Base-by-base conservation (phyloP, 2,797 vertebrate genomes). In the Halcyon smyrnensis region DNA sequence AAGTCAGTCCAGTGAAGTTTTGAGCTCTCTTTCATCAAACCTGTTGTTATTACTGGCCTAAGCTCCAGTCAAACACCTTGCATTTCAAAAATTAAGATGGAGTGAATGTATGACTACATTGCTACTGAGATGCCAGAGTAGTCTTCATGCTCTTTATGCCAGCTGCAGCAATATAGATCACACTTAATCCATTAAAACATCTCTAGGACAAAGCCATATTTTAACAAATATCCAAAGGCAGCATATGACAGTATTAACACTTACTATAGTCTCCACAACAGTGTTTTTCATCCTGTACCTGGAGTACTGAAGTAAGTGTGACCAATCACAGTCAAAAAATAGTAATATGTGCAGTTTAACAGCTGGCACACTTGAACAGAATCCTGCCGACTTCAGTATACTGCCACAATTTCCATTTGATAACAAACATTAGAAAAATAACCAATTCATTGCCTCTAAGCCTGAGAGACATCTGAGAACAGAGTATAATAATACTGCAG, bases 11-110 rank as follows among this genome's bases (percentile, higher is more conserved):
- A 8, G 6, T 51, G 20, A 60, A 41, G 5, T 51, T 65, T 62
- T 74, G 23, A 84, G 46, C 19, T 75, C 5, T 70, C 20, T 59
- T 50, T 82, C 27, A 19, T 43, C 14, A 56, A 30, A 71, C 6
- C 9, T 59, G 5, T 30, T 1, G 0, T 64, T 75, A 51, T 39
- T 36, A 65, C 8, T n/a, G 16, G 4, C 11, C 34, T 80, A 21
- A 64, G 7, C 4, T 36, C 24, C 36, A 59, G 12, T 7, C 15
- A 53, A 92, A 37, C 1, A 11, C 10, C 3, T 9, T 2, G 8
- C 16, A 60, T 80, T 76, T n/a, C 18, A 56, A 56, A 56, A 56
- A n/a, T 56, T 19, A 56, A 56, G 16, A 30, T n/a, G 53, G 30
- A 11, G 30, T 56, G 19, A 62, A 5, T 1, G 0, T 34, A 34